Evolutionary conservation across 2,113 vertebrate genomes (phyloP).

Genomic region (Centropristis striata): DNA sequence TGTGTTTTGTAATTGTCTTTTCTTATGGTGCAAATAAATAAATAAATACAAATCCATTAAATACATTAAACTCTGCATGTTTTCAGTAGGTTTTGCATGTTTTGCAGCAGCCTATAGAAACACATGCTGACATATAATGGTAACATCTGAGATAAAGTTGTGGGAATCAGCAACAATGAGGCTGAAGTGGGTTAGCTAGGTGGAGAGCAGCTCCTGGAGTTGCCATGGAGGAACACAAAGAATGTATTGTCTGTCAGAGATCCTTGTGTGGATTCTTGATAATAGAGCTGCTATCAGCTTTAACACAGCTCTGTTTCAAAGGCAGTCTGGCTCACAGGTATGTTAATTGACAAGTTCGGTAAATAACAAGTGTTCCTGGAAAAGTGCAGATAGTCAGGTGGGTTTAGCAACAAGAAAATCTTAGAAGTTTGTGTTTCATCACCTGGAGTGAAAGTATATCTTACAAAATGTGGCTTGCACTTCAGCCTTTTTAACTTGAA

Average conservation of each 20-base stretch:
- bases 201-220: constrained; percentile 44
- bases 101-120: too few relatives aligned
- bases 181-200: constrained; percentile 54
- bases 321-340: constrained; percentile 12
- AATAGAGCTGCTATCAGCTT: constrained; percentile 54
- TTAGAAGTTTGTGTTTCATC: not conserved
- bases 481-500: too few relatives aligned
- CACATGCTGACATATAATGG: not conserved
- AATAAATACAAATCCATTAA: too few relatives aligned
- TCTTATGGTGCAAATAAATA: too few relatives aligned
- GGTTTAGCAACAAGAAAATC: not conserved
- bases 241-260: constrained; percentile 61
- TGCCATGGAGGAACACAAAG: constrained; percentile 69
- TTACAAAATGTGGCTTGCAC: too few relatives aligned
- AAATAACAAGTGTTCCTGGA: constrained; percentile 3
- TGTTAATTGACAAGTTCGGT: constrained; percentile 35
- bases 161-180: not conserved
- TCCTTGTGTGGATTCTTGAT: constrained; percentile 59
- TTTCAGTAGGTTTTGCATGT: too few relatives aligned
- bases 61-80: too few relatives aligned
- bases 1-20: too few relatives aligned
- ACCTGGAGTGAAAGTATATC: too few relatives aligned
- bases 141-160: not conserved
- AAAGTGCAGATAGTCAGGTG: not conserved
- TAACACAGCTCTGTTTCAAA: constrained; percentile 32